Base-by-base conservation (phyloP, 2,113 vertebrate genomes). In the Onychostoma macrolepis region DNA sequence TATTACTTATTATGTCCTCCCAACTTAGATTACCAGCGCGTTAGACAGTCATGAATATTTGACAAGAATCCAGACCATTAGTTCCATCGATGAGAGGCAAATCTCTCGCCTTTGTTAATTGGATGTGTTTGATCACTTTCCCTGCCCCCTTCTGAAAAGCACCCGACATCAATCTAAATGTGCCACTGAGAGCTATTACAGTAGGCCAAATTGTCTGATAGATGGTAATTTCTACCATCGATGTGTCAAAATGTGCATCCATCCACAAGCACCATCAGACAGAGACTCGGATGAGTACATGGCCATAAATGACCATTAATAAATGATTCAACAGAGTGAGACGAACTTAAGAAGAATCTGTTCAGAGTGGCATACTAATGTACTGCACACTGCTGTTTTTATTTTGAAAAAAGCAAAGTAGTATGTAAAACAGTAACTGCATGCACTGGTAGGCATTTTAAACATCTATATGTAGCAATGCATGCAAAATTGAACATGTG, bases 31-130 rank as follows among this genome's bases (percentile, higher is more conserved):
- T 84, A 83, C 81, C 65, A 30, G 65, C 56, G 83, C 30, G 7
- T 84, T 74, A 56, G 67, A 74, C 67, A 5, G 28, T 84, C 69
- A 84, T 84, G 83, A 84, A 75, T 84, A 56, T 41, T 84, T 58
- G 81, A 83, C 45, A 83, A 74, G 45, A 84, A 75, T 53, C 48
- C 83, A 74, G 33, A 41, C 69, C 83, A 84, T 84, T 84, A 84
- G 48, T 58, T 84, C 67, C 30, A 74, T 58, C 50, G 72, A 72
- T 1, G 82, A 74, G 43, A 71, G 69, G 33, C 63, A 48, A 30
- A 53, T 71, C 33, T 53, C 21, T 53, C 6, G 82, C 30, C 83
- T 75, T 41, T 75, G 86, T 65, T 83, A 87, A 87, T 87, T 87
- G 58, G 38, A 87, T 65, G 79, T 63, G 80, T 75, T 63, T 21